Evolutionary conservation across 2,888 invertebrate species (phyloP), one percentile per base, ranked within the genome.

Genomic region (Apodemia hepburni): DNA sequence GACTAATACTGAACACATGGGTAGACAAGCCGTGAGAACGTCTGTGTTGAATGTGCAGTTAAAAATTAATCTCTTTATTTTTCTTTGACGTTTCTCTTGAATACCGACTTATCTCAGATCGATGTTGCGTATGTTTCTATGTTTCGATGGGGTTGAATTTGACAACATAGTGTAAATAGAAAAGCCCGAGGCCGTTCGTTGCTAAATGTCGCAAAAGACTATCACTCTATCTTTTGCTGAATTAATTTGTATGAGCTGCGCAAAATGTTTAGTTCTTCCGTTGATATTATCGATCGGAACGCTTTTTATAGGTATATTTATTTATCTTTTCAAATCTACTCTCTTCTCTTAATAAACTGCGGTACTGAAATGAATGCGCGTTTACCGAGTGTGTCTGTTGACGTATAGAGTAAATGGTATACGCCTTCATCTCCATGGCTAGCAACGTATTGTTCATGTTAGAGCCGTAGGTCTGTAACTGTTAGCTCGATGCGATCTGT

Each of bases 91-190:
- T 89, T 90, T 88, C 90, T 90, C 91, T 90, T 90, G 83, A 89
- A 83, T 87, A 89, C 83, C 85, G 85, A 90, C 85, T 88, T 87
- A 87, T 85, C 90, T 91, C 77, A 88, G 81, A 83, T 90, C 87
- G 88, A 88, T 91, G 91, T 91, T 90, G 89, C 89, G 90, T 91
- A 87, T 91, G 87, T 89, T 85, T 91, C 86, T 90, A 87, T 92
- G 89, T 91, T 88, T 90, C 90, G 84, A 89, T 90, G 90, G 90
- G 91, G 91, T 33, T 33, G 33, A 33, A 33, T 33, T 33, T 33
- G 33, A 84, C 76, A 80, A 76, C 70, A 87, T 91, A 90, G 89
- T 91, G 90, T 90, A 89, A 81, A 91, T 90, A 92, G 90, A 86
- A 76, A 80, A 81, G 91, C 89, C 90, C 90, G 87, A 88, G 91